Evolutionary conservation across 2,113 vertebrate genomes (phyloP).

Genomic region (Tachuris rubrigastra): DNA sequence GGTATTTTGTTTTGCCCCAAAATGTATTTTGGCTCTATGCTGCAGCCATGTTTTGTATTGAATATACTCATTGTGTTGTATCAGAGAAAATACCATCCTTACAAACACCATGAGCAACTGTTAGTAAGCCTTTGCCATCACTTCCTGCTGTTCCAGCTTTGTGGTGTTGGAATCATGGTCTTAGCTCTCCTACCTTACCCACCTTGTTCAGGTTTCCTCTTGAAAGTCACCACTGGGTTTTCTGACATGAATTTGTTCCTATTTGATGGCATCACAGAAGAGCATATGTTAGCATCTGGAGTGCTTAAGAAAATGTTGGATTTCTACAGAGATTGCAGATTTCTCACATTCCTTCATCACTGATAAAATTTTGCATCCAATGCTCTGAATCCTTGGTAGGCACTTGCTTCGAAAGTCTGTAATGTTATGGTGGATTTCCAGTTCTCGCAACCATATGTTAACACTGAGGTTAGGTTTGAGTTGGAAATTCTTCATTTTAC

Average conservation of each 20-base stretch:
- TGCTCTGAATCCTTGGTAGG: background rate
- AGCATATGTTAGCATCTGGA: constrained; percentile 15
- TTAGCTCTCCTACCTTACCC: background rate
- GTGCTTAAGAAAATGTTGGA: background rate
- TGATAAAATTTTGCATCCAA: background rate
- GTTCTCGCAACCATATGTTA: constrained; percentile 22
- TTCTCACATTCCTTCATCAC: background rate
- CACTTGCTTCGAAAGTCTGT: background rate
- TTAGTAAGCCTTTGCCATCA: background rate
- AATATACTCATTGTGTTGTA: background rate
- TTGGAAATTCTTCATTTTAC: background rate
- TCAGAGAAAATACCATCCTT: background rate
- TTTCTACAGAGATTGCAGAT: background rate
- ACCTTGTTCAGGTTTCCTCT: background rate
- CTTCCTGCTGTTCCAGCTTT: background rate
- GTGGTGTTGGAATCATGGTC: background rate
- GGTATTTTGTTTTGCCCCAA: background rate
- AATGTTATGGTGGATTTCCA: constrained; percentile 31
- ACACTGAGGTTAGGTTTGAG: constrained; percentile 13
- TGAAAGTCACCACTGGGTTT: background rate
- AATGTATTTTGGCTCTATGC: background rate
- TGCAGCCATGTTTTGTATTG: background rate
- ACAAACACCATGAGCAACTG: background rate
- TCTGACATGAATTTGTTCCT: background rate
- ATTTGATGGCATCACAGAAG: background rate